Evolutionary conservation across 2,797 vertebrate species (phyloP), one percentile per base, ranked within the genome.

Genomic region (Microctenopoma stevenorrisi): DNA sequence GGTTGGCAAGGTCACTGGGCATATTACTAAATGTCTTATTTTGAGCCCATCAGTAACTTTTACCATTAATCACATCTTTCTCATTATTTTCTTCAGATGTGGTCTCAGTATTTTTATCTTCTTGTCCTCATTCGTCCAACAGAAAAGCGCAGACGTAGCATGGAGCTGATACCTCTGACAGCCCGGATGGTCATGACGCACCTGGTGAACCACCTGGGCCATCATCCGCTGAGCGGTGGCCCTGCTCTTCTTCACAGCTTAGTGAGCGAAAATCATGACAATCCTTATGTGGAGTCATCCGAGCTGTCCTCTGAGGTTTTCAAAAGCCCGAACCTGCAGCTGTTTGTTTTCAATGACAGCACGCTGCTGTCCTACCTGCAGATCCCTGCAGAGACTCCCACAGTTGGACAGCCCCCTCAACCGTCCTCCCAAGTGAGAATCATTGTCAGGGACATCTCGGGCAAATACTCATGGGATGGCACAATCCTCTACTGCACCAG

Each of bases 401-500:
- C 62, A 0, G 84, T 75, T 0, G 90, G 92, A 35, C 82, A 92
- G 2, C 86, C 88, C 0, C 86, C 83, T 0, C 83, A 89, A 7
- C 86, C 90, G 22, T 92, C 93, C 1, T 93, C 96, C 0, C 95
- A 97, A 4, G 96, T 99, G 22, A 94, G 98, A 3, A 92, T 98
- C 47, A 99, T 99, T 12, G 95, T 99, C 61, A 91, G 98, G 42
- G 98, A 99, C 83, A 97, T 99, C 89, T 99, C 98, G 5, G 98
- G 98, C 79, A 99, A 99, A 77, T 98, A 99, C 88, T 98, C 97
- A 0, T 99, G 98, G 98, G 97, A 99, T 28, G 95, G 96, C 37
- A 91, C 87, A 0, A 88, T 98, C 58, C 91, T 98, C n/a, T 97
- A 97, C 33, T 95, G 95, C 71, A 93, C 91, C 51, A 65, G 49